Evolutionary conservation across 37 sponge, comb jelly and placozoan genomes (phyloP).

Genomic region (Trichoplax adhaerens): DNA sequence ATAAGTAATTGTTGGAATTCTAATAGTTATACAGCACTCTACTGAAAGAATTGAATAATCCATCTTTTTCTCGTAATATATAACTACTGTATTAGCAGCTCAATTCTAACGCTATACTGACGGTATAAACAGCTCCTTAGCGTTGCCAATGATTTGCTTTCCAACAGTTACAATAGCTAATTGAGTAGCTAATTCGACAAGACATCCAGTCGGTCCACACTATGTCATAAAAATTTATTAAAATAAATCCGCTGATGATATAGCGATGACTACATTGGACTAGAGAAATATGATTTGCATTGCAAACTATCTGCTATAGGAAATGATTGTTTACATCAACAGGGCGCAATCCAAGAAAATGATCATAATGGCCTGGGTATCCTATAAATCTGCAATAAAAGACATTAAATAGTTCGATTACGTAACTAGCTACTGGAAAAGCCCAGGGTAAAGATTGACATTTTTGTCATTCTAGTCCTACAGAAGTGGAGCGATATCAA

Average conservation of each 20-base stretch:
- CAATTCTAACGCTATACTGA: slow-evolving; percentile 13
- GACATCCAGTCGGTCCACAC: slow-evolving; percentile 89
- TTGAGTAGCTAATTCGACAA: slow-evolving; percentile 90
- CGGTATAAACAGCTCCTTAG: slow-evolving; percentile 72
- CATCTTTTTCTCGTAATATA: not conserved
- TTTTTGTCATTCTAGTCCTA: not conserved
- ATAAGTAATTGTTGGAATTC: no score
- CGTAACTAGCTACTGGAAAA: no score
- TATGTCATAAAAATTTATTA: slow-evolving; percentile 1
- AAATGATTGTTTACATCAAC: slow-evolving; percentile 34
- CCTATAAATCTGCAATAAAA: slow-evolving; percentile 41
- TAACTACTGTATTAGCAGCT: slow-evolving; percentile 15
- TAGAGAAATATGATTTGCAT: not conserved
- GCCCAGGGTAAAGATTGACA: no score
- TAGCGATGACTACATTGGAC: not conserved
- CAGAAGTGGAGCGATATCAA: slow-evolving; percentile 42
- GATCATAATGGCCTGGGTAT: slow-evolving; percentile 53
- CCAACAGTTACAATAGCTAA: slow-evolving; percentile 78
- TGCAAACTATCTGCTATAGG: not conserved
- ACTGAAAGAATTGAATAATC: not conserved
- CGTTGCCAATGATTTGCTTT: slow-evolving; percentile 85
- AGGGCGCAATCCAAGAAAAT: slow-evolving; percentile 41
- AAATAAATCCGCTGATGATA: not conserved
- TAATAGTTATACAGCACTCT: not conserved
- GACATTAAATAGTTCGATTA: not conserved